Evolutionary conservation across 2,888 invertebrate species (phyloP), one percentile per base, ranked within the genome.

Genomic region (Drosophila leonis): DNA sequence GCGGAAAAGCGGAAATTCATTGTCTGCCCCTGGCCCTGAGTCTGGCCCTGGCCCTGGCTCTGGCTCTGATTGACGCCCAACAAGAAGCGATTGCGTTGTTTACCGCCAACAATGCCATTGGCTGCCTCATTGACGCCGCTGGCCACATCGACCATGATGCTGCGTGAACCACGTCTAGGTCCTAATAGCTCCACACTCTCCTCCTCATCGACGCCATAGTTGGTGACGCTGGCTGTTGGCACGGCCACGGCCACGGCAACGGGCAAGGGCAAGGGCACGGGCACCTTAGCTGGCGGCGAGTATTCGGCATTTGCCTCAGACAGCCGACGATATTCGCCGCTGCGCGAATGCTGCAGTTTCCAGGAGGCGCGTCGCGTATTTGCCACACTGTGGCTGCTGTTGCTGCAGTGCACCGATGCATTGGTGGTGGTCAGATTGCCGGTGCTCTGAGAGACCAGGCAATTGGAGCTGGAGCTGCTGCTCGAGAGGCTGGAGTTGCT

Each of bases 1-100:
- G 96, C 94, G 44, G 96, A 96, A 91, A 95, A 95, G 72, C 96
- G 94, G 90, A 95, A 95, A 71, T 94, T 94, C 48, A 86, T 91
- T 7, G 80, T 68, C 29, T 87, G 80, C 10, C 60, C 75, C 29
- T 70, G 72, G 15, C 48, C 29, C 42, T 12, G 46, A 52, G 18
- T 3, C 39, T 29, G 54, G 9, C 52, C 48, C 5, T 20, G 41
- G 10, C 56, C 8, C 24, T 33, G 29, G 18, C 41, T 3, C 52
- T 52, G 54, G 4, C 41, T 48, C 18, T 33, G 48, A 54, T 46
- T 75, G 7, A 87, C 87, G 13, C 84, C 84, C 46, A 87, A 41
- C 51, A 83, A 57, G 13, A 83, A 62, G 24, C 88, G 84, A 49
- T 55, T 68, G 39, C 75, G 73, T 39, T 65, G 73, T 52, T 77